These are phyloP conservation scores for Cariama cristata DNA, from an alignment of 2,113 vertebrate genomes.

Conservation along the genomic window DNA sequence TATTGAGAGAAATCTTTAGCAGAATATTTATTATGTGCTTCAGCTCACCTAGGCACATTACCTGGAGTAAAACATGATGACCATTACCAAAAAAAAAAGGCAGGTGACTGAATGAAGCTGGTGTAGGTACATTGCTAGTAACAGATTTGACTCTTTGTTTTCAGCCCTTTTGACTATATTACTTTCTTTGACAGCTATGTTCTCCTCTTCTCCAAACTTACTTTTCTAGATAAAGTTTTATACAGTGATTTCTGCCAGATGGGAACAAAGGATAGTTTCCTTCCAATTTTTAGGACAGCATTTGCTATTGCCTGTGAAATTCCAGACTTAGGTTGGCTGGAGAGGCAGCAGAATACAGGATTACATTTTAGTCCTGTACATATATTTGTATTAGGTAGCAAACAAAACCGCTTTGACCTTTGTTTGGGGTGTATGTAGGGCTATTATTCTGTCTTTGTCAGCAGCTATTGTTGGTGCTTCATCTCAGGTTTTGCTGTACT, in stretches of 20 bases:
- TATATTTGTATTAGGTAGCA: not conserved
- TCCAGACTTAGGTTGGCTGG: not conserved
- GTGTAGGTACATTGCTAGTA: not conserved
- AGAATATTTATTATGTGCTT: not conserved
- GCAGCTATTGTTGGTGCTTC: not conserved
- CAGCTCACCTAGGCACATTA: not conserved
- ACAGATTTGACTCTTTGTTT: not conserved
- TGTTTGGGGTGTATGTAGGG: not conserved
- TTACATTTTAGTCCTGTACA: not conserved
- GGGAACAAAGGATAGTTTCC: not conserved
- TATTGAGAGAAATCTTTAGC: not conserved
- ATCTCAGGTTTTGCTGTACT: not conserved
- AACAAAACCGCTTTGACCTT: not conserved
- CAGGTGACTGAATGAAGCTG: not conserved
- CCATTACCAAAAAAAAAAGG: not conserved
- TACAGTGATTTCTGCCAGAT: not conserved
- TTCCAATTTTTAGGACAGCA: not conserved
- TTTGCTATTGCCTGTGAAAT: conserved; percentile 10
- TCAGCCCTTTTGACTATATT: not conserved
- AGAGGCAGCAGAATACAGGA: not conserved
- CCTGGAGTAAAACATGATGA: not conserved
- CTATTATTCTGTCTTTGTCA: not conserved
- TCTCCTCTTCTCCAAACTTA: not conserved
- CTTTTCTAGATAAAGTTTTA: not conserved
- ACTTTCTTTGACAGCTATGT: not conserved